Percentiles rank a stretch among this genome's conserved stretches.
Evolutionary conservation across 2,888 invertebrate genomes (phyloP).

Genomic region (Heliconius sara): DNA sequence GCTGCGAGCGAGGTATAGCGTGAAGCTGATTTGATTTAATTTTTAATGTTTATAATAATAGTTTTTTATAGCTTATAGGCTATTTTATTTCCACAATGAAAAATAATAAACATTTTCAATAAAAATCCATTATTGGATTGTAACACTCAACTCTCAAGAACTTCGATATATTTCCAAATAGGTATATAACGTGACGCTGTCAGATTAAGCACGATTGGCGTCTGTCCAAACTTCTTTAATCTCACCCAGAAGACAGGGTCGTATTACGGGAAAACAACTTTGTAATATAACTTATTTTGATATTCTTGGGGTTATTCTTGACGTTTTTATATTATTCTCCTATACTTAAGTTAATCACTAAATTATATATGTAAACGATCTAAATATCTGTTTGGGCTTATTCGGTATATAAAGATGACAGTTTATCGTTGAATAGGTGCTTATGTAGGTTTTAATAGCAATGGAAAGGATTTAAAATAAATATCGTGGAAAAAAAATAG

Average conservation of each 20-base stretch:
- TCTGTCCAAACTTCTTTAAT: slow-evolving; percentile 25
- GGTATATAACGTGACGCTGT: slow-evolving; percentile 8
- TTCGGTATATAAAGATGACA: too few species aligned
- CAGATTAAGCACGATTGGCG: slow-evolving; percentile 21
- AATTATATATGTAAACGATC: too few species aligned
- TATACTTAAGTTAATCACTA: neutral
- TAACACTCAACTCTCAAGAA: neutral
- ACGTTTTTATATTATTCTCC: slow-evolving; percentile 1
- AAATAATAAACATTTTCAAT: slow-evolving; percentile 15
- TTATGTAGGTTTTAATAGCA: too few species aligned
- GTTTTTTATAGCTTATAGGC: too few species aligned
- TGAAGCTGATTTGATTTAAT: too few species aligned
- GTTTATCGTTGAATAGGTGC: too few species aligned
- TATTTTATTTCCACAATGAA: neutral
- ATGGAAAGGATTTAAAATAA: too few species aligned
- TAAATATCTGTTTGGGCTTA: too few species aligned
- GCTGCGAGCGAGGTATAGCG: too few species aligned
- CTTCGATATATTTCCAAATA: slow-evolving; percentile 12
- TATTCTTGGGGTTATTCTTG: neutral
- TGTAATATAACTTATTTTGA: slow-evolving; percentile 12
- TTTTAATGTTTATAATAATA: too few species aligned
- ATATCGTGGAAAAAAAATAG: too few species aligned
- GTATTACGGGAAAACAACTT: slow-evolving; percentile 4
- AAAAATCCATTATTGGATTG: neutral
- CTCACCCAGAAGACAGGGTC: slow-evolving; percentile 6